Percentiles rank a stretch among this genome's conserved stretches.
phyloP scores from a whole-genome alignment of 2,888 invertebrate genomes.

The Microctonus aethiopoides region DNA sequence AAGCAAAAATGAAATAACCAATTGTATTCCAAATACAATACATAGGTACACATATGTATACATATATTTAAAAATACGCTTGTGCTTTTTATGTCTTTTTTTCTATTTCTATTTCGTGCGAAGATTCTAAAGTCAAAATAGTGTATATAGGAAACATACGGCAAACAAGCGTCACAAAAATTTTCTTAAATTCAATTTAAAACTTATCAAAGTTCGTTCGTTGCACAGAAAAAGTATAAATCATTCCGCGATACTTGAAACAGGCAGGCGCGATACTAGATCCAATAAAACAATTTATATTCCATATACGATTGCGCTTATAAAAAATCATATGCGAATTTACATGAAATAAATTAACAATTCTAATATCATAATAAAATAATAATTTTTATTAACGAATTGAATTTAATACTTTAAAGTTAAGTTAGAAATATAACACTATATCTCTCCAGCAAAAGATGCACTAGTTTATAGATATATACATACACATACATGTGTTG shows the following conservation, averaged over 20 bases:
- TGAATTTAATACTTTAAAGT: neutral
- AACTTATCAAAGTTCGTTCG: slow-evolving; percentile 28
- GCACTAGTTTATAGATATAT: neutral
- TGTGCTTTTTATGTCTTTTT: neutral
- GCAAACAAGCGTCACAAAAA: slow-evolving; percentile 20
- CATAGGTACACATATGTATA: neutral
- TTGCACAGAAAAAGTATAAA: slow-evolving; percentile 11
- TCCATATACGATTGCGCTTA: too few relatives aligned
- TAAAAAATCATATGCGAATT: too few relatives aligned
- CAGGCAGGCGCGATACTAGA: neutral
- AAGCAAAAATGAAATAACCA: slow-evolving; percentile 18
- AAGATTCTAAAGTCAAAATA: neutral
- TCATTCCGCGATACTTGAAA: slow-evolving; percentile 18
- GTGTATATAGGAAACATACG: neutral
- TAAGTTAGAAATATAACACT: neutral
- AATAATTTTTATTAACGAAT: too few relatives aligned
- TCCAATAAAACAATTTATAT: slow-evolving; percentile 5
- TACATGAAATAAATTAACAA: too few relatives aligned
- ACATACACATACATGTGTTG: slow-evolving; percentile 6
- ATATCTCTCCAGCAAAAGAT: neutral
- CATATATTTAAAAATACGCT: neutral
- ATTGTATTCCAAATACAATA: too few relatives aligned
- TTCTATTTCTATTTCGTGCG: neutral
- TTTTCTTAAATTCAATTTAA: slow-evolving; percentile 31
- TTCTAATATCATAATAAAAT: too few relatives aligned